These are phyloP conservation scores for Drosophila arizonae DNA, from an alignment of 1,140 invertebrate species.

Conservation along the genomic window DNA sequence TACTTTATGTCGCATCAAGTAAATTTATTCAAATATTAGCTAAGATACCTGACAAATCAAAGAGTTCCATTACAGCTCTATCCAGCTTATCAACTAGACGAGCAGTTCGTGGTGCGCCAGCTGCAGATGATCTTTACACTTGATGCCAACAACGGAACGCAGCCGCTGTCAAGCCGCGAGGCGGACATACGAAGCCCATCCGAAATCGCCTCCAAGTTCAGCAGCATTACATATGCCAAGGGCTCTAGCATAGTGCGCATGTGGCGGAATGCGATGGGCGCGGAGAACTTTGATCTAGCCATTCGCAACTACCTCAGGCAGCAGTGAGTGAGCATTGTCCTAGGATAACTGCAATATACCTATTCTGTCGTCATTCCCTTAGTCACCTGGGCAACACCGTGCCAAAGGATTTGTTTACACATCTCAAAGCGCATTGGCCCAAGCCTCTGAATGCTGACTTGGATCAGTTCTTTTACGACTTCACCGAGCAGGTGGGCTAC, in stretches of 20 bases:
- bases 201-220: conserved; percentile 85
- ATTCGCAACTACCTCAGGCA: conserved; percentile 85
- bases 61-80: conserved; percentile 47
- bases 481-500: conserved; percentile 95
- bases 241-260: conserved; percentile 90
- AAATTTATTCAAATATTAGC: conserved; percentile 50
- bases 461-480: conserved; percentile 85
- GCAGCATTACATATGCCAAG: conserved; percentile 86
- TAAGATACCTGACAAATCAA: background rate
- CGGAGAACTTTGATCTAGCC: conserved; percentile 85
- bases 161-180: conserved; percentile 84
- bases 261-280: conserved; percentile 87
- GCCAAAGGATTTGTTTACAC: conserved; percentile 52
- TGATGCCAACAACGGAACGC: conserved; percentile 86
- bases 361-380: background rate
- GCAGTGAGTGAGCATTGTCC: conserved; percentile 76
- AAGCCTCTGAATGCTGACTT: conserved; percentile 26
- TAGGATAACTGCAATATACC: background rate
- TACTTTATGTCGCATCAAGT: conserved; percentile 85
- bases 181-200: conserved; percentile 80
- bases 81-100: conserved; percentile 83
- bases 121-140: conserved; percentile 86
- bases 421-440: conserved; percentile 54
- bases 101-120: conserved; percentile 86
- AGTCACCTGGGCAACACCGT: conserved; percentile 48